A percentile compares a stretch with the other conserved stretches of the same genome.
phyloP scores from a whole-genome alignment of 2,797 vertebrate species.

The Enteromius unitaeniatus region DNA sequence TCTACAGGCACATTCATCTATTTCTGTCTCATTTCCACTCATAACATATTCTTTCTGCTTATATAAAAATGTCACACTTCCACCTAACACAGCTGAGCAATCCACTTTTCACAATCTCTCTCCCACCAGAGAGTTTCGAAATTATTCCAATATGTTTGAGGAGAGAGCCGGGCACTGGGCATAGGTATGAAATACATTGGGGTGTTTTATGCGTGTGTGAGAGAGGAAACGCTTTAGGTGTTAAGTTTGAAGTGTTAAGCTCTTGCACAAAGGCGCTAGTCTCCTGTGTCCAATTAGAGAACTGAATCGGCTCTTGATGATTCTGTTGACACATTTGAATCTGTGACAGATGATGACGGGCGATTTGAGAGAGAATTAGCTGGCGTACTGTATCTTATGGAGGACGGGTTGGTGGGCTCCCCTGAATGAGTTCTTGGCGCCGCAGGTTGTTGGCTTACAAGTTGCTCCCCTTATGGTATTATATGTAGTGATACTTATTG shows the following conservation, averaged over 20 bases:
- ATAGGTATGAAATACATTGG: conserved; percentile 18
- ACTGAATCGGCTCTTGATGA: conserved; percentile 3
- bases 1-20: conserved; percentile 20
- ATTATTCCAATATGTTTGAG: conserved; percentile 41
- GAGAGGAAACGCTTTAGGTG: conserved; percentile 17
- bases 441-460: conserved; percentile 44
- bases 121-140: conserved; percentile 34
- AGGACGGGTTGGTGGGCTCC: neutral
- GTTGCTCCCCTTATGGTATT: conserved; percentile 22
- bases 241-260: conserved; percentile 39
- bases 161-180: conserved; percentile 20
- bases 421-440: conserved; percentile 19
- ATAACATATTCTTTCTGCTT: conserved; percentile 37
- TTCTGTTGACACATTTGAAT: conserved; percentile 32
- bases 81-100: conserved; percentile 39
- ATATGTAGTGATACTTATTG: conserved; percentile 8
- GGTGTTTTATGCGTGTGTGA: neutral
- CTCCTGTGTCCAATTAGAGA: conserved; percentile 53
- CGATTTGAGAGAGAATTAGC: conserved; percentile 42
- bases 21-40: conserved; percentile 32
- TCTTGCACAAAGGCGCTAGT: conserved; percentile 31
- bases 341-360: conserved; percentile 30
- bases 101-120: conserved; percentile 34
- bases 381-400: neutral
- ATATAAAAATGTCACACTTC: conserved; percentile 38